These are phyloP conservation scores for Zosterops borbonicus DNA, from an alignment of 2,113 vertebrate species.

Conservation along the genomic window DNA sequence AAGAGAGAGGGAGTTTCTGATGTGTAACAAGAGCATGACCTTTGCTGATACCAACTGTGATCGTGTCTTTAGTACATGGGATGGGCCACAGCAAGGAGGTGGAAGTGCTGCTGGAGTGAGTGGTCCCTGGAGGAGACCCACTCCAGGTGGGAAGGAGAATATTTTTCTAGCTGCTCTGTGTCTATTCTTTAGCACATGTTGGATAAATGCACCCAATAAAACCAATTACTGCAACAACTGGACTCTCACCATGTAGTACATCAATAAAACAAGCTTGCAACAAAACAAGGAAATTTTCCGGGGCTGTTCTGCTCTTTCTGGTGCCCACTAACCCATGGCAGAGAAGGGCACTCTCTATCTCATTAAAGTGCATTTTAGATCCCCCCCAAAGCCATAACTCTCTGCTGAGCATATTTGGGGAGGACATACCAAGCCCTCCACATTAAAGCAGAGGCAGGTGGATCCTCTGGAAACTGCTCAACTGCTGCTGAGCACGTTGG, in stretches of 20 bases:
- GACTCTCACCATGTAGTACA: not conserved
- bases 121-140: not conserved
- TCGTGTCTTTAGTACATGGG: not conserved
- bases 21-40: not conserved
- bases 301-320: not conserved
- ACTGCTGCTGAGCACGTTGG: not conserved
- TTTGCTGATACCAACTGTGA: not conserved
- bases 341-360: not conserved
- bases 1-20: not conserved
- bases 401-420: not conserved
- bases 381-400: not conserved
- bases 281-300: not conserved
- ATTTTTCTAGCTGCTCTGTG: not conserved
- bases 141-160: not conserved
- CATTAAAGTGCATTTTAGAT: not conserved
- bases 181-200: not conserved
- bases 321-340: not conserved
- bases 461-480: not conserved
- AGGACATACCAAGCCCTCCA: not conserved
- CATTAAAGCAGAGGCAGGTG: not conserved
- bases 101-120: not conserved
- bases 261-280: not conserved
- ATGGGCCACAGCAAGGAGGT: accelerated
- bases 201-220: not conserved
- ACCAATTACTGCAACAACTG: not conserved